Conservation (phyloP, 2,797 vertebrate genomes). For the Borostomias antarcticus region DNA sequence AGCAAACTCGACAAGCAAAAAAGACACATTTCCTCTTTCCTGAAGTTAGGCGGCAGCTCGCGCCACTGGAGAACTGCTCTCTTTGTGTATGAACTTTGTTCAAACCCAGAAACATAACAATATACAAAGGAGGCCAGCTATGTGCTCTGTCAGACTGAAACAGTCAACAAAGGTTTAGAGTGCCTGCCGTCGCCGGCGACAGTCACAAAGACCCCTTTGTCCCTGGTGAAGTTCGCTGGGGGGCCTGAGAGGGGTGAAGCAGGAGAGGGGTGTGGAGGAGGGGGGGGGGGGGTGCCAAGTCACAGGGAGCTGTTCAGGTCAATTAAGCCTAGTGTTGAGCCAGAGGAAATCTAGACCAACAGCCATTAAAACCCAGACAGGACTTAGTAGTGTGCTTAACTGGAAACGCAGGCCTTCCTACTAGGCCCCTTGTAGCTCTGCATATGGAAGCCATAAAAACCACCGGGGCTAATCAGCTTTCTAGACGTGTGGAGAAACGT, state of each 20-base stretch:
- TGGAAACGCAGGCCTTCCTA: constrained; percentile 55
- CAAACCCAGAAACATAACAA: constrained; percentile 72
- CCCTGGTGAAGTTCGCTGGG: constrained; percentile 60
- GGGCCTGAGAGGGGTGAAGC: constrained; percentile 31
- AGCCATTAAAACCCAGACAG: constrained; percentile 76
- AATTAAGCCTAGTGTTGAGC: constrained; percentile 81
- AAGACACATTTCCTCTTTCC: constrained; percentile 24
- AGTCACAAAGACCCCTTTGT: constrained; percentile 78
- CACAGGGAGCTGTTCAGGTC: constrained; percentile 81
- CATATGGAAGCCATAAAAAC: constrained; percentile 76
- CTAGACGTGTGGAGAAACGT: background rate
- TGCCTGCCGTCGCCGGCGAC: constrained; percentile 57
- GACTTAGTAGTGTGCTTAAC: constrained; percentile 68
- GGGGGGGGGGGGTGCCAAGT: constrained; percentile 70
- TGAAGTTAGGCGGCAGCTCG: constrained; percentile 41
- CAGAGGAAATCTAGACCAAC: constrained; percentile 82
- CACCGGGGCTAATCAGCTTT: constrained; percentile 59
- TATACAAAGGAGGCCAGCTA: constrained; percentile 75
- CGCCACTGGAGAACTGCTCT: constrained; percentile 64
- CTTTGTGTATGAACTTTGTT: constrained; percentile 75
- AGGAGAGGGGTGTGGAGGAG: constrained; percentile 57
- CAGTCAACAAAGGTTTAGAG: constrained; percentile 78
- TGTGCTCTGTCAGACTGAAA: constrained; percentile 77
- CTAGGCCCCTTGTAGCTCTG: background rate
- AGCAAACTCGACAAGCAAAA: background rate